A percentile compares a stretch with the other conserved stretches of the same genome.
Conservation (phyloP, 1,140 invertebrate genomes). For the Marisa cornuarietis region DNA sequence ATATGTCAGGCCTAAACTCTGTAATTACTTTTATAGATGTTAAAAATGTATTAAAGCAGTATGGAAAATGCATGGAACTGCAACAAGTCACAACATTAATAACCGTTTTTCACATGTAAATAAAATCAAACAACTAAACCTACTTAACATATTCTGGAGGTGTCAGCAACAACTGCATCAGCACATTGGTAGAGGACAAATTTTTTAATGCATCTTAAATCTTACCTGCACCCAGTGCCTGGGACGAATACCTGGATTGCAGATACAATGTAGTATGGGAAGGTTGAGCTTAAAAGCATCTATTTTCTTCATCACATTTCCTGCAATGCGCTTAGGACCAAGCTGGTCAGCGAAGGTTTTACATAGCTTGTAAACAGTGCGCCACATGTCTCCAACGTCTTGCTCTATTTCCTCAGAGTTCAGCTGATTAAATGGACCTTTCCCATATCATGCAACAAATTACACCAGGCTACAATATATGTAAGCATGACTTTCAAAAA, state of each 20-base stretch:
- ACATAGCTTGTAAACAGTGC: slow-evolving; percentile 65
- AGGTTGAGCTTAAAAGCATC: slow-evolving; percentile 66
- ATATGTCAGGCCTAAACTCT: too few species aligned
- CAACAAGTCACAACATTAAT: too few species aligned
- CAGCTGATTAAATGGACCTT: slow-evolving; percentile 83
- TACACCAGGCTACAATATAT: neutral
- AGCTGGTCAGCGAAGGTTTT: slow-evolving; percentile 64
- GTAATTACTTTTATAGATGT: too few species aligned
- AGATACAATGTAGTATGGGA: slow-evolving; percentile 64
- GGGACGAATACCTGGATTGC: slow-evolving; percentile 65
- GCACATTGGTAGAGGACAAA: too few species aligned
- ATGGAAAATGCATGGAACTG: too few species aligned
- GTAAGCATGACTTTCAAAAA: neutral
- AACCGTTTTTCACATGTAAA: too few species aligned
- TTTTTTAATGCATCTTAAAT: neutral
- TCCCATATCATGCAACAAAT: neutral
- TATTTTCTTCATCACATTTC: slow-evolving; percentile 66
- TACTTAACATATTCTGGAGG: too few species aligned
- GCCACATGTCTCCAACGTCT: slow-evolving; percentile 65
- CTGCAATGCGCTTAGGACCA: slow-evolving; percentile 63
- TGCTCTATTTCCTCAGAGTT: slow-evolving; percentile 85
- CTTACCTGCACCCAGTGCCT: slow-evolving; percentile 65
- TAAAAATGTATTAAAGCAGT: too few species aligned
- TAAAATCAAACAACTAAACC: too few species aligned
- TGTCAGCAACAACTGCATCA: too few species aligned